Evolutionary conservation across 2,113 vertebrate species (phyloP).

Genomic region (Labeo rohita): DNA sequence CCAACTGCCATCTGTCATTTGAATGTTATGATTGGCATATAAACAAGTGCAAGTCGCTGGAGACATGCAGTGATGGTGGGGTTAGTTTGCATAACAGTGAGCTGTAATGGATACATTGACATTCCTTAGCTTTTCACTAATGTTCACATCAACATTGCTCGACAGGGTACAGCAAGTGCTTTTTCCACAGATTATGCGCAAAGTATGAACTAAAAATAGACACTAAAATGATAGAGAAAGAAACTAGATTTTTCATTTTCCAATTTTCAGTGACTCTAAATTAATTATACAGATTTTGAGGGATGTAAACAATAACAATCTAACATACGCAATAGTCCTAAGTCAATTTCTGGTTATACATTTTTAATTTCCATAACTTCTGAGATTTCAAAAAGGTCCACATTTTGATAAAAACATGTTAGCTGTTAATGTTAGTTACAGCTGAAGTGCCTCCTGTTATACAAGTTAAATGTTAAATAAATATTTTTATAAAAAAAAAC

Average conservation of each 20-base stretch:
- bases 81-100: conserved; percentile 1
- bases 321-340: too few species aligned
- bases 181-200: conserved; percentile 20
- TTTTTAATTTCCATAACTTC: too few species aligned
- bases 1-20: background rate
- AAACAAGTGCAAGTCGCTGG: background rate
- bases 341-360: too few species aligned
- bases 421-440: too few species aligned
- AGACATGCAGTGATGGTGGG: background rate
- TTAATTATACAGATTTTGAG: background rate
- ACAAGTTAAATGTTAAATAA: too few species aligned
- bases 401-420: too few species aligned
- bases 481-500: too few species aligned
- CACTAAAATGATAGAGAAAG: background rate
- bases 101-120: background rate
- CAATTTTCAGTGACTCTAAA: background rate
- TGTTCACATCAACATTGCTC: background rate
- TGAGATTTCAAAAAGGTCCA: too few species aligned
- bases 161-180: background rate
- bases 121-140: conserved; percentile 16
- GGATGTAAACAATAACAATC: too few species aligned
- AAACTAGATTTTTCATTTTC: background rate
- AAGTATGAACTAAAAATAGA: background rate
- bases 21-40: background rate
- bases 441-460: too few species aligned